These are phyloP conservation scores for Cheilinus undulatus DNA, from an alignment of 2,113 vertebrate species.

Conservation along the genomic window DNA sequence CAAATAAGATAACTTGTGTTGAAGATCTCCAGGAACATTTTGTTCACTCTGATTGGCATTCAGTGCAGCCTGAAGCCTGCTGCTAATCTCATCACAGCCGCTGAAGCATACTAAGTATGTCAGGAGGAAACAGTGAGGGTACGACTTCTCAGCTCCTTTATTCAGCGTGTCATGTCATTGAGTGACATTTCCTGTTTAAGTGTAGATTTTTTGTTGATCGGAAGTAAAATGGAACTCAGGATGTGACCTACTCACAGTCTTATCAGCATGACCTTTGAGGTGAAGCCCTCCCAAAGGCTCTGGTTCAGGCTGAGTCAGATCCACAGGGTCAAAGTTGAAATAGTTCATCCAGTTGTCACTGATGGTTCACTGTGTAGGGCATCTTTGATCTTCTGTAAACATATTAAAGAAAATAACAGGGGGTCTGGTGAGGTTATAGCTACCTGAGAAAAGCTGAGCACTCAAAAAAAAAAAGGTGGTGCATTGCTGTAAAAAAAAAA, in stretches of 20 bases:
- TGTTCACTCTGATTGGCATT: constrained; percentile 32
- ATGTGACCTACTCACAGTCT: constrained; percentile 74
- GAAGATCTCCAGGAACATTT: neutral
- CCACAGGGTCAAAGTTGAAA: constrained; percentile 91
- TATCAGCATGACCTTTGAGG: constrained; percentile 81
- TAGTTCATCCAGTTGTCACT: constrained; percentile 92
- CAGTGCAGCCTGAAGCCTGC: constrained; percentile 10
- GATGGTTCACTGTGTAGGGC: constrained; percentile 89
- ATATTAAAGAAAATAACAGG: neutral
- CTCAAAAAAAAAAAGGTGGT: too few relatives aligned
- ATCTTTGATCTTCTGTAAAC: constrained; percentile 86
- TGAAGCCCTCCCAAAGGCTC: constrained; percentile 82
- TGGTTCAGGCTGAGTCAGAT: constrained; percentile 82
- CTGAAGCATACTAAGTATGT: constrained; percentile 15
- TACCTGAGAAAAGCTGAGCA: too few relatives aligned
- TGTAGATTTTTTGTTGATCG: too few relatives aligned
- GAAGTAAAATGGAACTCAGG: constrained; percentile 5
- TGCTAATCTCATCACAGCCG: constrained; percentile 37
- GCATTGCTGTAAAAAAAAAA: too few relatives aligned
- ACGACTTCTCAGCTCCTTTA: neutral
- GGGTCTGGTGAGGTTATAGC: too few relatives aligned
- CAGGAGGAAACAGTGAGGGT: neutral
- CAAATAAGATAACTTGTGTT: neutral
- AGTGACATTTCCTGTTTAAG: neutral
- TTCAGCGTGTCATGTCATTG: neutral